phyloP scores from a whole-genome alignment of 2,113 vertebrate species.

The Solea solea region DNA sequence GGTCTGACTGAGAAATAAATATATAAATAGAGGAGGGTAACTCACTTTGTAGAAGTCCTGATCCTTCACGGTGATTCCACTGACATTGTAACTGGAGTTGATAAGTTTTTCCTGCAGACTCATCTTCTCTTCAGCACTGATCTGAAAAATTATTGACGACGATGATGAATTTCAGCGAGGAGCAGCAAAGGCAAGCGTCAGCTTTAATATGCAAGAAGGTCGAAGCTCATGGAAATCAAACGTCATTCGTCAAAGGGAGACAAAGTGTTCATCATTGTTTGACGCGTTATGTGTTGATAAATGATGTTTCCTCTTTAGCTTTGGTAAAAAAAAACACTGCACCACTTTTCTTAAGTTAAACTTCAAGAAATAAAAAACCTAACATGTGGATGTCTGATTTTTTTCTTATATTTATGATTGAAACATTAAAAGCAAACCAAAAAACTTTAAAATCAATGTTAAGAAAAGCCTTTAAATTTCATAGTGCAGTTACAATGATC shows the following conservation, averaged over 20 bases:
- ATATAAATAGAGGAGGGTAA: slow-evolving; percentile 23
- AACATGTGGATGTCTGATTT: too few species aligned
- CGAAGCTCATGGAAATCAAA: neutral
- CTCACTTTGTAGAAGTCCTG: slow-evolving; percentile 91
- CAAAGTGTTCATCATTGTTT: neutral
- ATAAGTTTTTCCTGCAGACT: slow-evolving; percentile 78
- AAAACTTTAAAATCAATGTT: too few species aligned
- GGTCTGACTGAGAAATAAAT: too few species aligned
- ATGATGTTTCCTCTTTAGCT: neutral
- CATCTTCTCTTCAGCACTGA: slow-evolving; percentile 82
- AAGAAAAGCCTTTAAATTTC: neutral
- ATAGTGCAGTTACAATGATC: slow-evolving; percentile 2
- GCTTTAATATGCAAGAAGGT: slow-evolving; percentile 4
- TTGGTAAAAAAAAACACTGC: too few species aligned
- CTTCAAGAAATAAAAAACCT: too few species aligned
- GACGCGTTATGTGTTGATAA: neutral
- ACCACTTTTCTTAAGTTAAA: too few species aligned
- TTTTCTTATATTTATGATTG: neutral
- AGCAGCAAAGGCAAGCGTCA: slow-evolving; percentile 11
- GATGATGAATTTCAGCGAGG: slow-evolving; percentile 22
- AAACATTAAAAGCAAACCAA: neutral
- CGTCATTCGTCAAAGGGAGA: slow-evolving; percentile 6
- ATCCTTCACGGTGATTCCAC: slow-evolving; percentile 59
- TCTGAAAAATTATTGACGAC: slow-evolving; percentile 74
- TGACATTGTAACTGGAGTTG: slow-evolving; percentile 80